Base-by-base conservation (phyloP, 2,797 vertebrate genomes). In the Anguilla megastoma region DNA sequence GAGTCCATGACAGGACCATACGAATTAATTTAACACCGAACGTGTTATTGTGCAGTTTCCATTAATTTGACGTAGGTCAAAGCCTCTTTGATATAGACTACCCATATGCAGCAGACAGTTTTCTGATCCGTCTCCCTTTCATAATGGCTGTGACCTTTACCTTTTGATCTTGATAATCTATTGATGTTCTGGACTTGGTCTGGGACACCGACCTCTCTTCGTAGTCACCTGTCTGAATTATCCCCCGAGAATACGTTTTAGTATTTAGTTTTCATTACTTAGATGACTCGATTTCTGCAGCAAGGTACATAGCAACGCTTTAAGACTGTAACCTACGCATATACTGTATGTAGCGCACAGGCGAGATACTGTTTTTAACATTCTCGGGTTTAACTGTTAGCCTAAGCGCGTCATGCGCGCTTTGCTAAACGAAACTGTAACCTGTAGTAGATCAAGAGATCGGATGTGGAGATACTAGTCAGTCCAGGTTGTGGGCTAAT, bases 381-480 rank as follows among this genome's bases (percentile, higher is more conserved):
- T 36, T 2, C 71, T 12, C 6, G 21, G 63, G 63, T 66, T 66
- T 66, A 27, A 9, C 6, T 16, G 63, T 6, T 1, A n/a, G 21
- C 16, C 24, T 8, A 82, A 48, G 21, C 79, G 24, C 9, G 41
- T 41, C 41, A 45, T 45, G 41, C 41, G 14, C 14, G 9, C 45
- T 41, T 80, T 48, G 36, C 76, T 8, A n/a, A 10, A 10, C 8
- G 2, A 79, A 79, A 79, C 48, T 50, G 24, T 52, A 66, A 66
- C 63, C n/a, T n/a, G 24, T n/a, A 66, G n/a, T n/a, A 30, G 48
- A 58, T 69, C 84, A 88, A 88, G 52, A 85, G 48, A 58, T 58
- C 84, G 63, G 66, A 41, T 24, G 41, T 1, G 79, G 30, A 18
- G 76, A 80, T 87, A 33, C 52, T 14, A 4, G 58, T 24, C 84